A percentile compares a stretch with the other conserved stretches of the same genome.
phyloP scores from a whole-genome alignment of 2,888 invertebrate genomes.

The Dryocosmus kuriphilus region DNA sequence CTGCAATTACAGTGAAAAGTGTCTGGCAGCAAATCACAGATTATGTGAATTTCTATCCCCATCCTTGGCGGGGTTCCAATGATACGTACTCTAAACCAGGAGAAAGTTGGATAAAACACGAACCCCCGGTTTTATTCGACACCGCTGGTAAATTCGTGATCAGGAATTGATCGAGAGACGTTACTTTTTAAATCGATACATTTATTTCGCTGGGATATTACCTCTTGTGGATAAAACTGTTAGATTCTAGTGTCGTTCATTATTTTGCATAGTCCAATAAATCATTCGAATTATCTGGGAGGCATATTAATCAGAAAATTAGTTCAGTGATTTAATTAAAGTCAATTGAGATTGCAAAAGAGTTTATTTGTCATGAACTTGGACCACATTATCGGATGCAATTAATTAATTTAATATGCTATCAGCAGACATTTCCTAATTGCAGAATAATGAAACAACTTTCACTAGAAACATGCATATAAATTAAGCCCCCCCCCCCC shows the following conservation, averaged over 20 bases:
- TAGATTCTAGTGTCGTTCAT: background rate
- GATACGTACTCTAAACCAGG: conserved; percentile 12
- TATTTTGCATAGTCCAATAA: background rate
- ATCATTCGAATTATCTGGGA: background rate
- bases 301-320: background rate
- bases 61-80: conserved; percentile 48
- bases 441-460: background rate
- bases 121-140: conserved; percentile 8
- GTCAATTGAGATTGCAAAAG: background rate
- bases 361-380: background rate
- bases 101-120: conserved; percentile 31
- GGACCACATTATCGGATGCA: background rate
- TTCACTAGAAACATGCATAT: background rate
- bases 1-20: conserved; percentile 26
- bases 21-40: conserved; percentile 34
- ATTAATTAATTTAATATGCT: background rate
- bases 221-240: background rate
- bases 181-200: conserved; percentile 16
- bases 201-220: background rate
- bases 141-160: conserved; percentile 24
- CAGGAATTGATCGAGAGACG: conserved; percentile 17
- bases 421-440: background rate
- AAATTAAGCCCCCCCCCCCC: background rate
- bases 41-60: conserved; percentile 47
- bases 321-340: background rate